A percentile compares a stretch with the other conserved stretches of the same genome.
Evolutionary conservation across 1,140 invertebrate genomes (phyloP).

Genomic region (Saccostrea cuccullata): DNA sequence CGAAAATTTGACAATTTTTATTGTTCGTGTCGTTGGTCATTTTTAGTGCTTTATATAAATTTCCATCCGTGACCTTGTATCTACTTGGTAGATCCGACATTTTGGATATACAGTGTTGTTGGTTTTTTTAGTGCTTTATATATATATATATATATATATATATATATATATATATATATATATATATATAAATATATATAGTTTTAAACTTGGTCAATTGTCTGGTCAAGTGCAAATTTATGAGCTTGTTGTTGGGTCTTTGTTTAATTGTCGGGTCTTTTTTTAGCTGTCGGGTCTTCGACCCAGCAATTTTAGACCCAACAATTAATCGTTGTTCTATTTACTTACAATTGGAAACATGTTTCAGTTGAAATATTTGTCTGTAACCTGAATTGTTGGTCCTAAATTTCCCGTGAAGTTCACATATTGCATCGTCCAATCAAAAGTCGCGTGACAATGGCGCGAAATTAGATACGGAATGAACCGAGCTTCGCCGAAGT

Average conservation of each 20-base stretch:
- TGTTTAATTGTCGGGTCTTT: conserved; percentile 11
- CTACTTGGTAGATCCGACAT: too few relatives aligned
- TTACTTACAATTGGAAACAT: conserved; percentile 1
- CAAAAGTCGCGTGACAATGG: not conserved
- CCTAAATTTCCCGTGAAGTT: conserved; percentile 4
- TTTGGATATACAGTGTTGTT: too few relatives aligned
- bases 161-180: conserved; percentile 10
- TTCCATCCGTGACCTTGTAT: too few relatives aligned
- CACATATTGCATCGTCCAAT: conserved; percentile 11
- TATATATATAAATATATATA: conserved; percentile 14
- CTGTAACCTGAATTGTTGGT: conserved; percentile 5
- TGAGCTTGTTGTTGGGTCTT: conserved; percentile 9
- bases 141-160: too few relatives aligned
- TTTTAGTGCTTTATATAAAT: too few relatives aligned
- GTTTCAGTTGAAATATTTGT: not conserved
- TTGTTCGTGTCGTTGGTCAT: too few relatives aligned
- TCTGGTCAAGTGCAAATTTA: not conserved
- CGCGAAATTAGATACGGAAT: not conserved
- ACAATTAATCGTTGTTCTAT: conserved; percentile 13
- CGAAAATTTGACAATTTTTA: too few relatives aligned
- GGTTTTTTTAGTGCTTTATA: too few relatives aligned
- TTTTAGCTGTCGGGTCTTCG: not conserved
- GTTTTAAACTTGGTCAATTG: conserved; percentile 6
- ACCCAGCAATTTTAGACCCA: not conserved
- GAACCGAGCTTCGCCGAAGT: not conserved